A percentile compares a stretch with the other conserved stretches of the same genome.
Evolutionary conservation across 2,113 vertebrate species (phyloP).

Genomic region (Oncorhynchus tshawytscha): DNA sequence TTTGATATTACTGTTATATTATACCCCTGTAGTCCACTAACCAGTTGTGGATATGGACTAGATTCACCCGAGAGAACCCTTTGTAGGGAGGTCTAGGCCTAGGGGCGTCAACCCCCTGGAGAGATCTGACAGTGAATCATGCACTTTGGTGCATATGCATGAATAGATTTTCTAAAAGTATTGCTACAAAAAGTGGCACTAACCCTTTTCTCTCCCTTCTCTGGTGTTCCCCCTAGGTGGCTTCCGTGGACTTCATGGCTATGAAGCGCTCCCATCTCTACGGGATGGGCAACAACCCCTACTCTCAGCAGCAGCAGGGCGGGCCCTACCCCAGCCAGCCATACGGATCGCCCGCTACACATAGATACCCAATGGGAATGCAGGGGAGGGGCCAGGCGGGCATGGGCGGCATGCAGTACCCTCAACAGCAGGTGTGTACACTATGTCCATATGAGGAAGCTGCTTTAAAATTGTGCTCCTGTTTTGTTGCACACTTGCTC

Average conservation of each 20-base stretch:
- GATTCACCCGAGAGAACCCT: too few relatives aligned
- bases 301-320: conserved; percentile 81
- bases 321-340: conserved; percentile 86
- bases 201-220: not conserved
- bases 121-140: too few relatives aligned
- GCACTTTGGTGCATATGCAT: not conserved
- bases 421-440: conserved; percentile 88
- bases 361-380: conserved; percentile 90
- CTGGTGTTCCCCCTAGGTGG: conserved; percentile 76
- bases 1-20: too few relatives aligned
- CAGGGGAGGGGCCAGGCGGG: conserved; percentile 85
- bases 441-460: not conserved
- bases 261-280: conserved; percentile 97
- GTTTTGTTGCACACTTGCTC: not conserved
- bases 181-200: not conserved
- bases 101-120: too few relatives aligned
- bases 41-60: not conserved
- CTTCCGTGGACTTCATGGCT: conserved; percentile 93
- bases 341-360: conserved; percentile 85
- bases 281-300: conserved; percentile 87
- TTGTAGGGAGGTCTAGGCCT: too few relatives aligned
- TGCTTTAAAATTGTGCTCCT: not conserved
- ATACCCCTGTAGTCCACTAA: not conserved
- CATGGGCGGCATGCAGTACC: conserved; percentile 89
- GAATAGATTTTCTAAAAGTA: not conserved